These are phyloP conservation scores for Drosophila leonis DNA, from an alignment of 2,888 invertebrate genomes.

Conservation along the genomic window DNA sequence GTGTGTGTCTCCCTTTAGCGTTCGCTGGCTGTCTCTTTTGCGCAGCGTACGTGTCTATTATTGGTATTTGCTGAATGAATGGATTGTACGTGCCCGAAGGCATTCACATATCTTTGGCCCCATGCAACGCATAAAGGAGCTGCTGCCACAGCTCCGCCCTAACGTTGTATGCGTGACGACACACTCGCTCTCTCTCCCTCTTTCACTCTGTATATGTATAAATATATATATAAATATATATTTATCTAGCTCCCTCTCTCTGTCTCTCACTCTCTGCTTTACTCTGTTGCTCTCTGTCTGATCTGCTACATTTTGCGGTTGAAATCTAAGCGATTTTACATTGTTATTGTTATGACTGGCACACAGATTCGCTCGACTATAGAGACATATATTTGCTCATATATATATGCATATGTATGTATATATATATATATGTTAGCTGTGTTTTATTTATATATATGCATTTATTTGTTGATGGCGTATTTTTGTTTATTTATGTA, in stretches of 20 bases:
- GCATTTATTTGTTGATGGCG: constrained; percentile 78
- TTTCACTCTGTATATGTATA: neutral
- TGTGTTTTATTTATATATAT: constrained; percentile 59
- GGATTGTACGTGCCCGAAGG: constrained; percentile 79
- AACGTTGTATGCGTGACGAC: constrained; percentile 60
- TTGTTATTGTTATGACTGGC: constrained; percentile 79
- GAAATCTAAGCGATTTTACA: constrained; percentile 82
- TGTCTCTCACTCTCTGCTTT: constrained; percentile 3
- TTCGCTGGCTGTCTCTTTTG: constrained; percentile 17
- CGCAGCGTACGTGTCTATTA: constrained; percentile 76
- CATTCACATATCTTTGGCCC: constrained; percentile 73
- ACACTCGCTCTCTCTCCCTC: neutral
- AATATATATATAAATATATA: neutral
- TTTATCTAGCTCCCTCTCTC: neutral
- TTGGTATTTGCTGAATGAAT: constrained; percentile 81
- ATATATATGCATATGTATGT: neutral
- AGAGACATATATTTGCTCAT: constrained; percentile 6
- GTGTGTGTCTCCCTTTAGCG: constrained; percentile 1
- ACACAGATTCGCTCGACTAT: constrained; percentile 7
- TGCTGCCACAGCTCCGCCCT: constrained; percentile 61
- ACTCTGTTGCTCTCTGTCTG: constrained; percentile 2
- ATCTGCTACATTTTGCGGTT: constrained; percentile 66
- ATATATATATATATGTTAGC: neutral
- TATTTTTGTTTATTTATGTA: constrained; percentile 76
- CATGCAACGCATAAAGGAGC: constrained; percentile 49